Evolutionary conservation across 1,140 invertebrate species (phyloP).

Genomic region (Orius laevigatus): DNA sequence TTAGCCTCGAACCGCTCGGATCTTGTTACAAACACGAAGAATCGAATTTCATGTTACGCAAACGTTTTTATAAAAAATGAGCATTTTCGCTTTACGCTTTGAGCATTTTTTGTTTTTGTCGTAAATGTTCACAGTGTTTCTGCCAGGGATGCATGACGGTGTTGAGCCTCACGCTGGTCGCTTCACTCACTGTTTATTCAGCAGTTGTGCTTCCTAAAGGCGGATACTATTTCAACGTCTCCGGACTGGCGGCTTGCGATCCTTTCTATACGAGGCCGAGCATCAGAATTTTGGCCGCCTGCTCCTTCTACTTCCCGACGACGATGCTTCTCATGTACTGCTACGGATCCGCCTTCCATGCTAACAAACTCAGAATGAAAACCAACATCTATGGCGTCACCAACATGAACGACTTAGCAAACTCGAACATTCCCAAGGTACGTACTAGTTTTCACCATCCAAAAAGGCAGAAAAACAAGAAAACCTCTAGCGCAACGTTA

Average conservation of each 20-base stretch:
- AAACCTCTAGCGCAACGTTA: too few relatives aligned
- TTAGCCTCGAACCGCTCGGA: not conserved
- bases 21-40: not conserved
- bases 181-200: constrained; percentile 61
- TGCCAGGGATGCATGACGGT: constrained; percentile 62
- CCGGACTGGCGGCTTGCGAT: constrained; percentile 65
- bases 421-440: not conserved
- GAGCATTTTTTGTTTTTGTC: constrained; percentile 2
- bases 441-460: too few relatives aligned
- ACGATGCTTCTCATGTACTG: constrained; percentile 82
- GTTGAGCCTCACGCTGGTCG: constrained; percentile 64
- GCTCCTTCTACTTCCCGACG: constrained; percentile 71
- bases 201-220: constrained; percentile 59
- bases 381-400: not conserved
- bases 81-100: not conserved
- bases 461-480: too few relatives aligned
- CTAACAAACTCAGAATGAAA: constrained; percentile 58
- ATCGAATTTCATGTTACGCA: not conserved
- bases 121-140: constrained; percentile 14
- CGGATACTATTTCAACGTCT: constrained; percentile 72
- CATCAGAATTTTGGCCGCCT: constrained; percentile 62
- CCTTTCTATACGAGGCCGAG: constrained; percentile 63
- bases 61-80: not conserved
- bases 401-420: not conserved
- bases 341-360: constrained; percentile 73